A percentile compares a stretch with the other conserved stretches of the same genome.
These are phyloP conservation scores for Psylliodes chrysocephalus DNA, from an alignment of 2,888 invertebrate genomes.

Conservation along the genomic window DNA sequence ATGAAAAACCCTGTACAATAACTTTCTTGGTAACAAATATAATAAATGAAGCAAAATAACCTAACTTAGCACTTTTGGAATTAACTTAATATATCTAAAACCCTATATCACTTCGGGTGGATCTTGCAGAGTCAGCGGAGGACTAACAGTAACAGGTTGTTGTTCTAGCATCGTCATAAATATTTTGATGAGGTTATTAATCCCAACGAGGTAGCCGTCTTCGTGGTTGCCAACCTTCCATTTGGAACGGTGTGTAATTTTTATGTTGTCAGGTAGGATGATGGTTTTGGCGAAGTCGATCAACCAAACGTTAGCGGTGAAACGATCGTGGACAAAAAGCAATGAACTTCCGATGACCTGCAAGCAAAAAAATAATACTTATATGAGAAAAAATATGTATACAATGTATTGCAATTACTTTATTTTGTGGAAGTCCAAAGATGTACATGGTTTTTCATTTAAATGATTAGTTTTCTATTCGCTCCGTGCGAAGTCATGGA, in stretches of 20 bases:
- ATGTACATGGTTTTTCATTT: no score
- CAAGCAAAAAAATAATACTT: constrained; percentile 44
- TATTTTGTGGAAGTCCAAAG: no score
- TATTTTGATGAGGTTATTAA: constrained; percentile 89
- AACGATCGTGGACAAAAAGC: constrained; percentile 92
- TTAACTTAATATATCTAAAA: no score
- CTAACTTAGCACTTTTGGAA: no score
- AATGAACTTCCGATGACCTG: constrained; percentile 93
- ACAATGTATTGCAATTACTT: no score
- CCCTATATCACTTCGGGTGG: constrained; percentile 50
- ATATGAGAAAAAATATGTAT: no score
- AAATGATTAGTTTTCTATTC: no score
- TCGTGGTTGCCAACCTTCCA: constrained; percentile 98
- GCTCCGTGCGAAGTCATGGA: no score
- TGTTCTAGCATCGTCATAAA: constrained; percentile 73
- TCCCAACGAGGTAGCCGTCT: constrained; percentile 93
- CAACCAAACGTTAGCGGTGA: constrained; percentile 92
- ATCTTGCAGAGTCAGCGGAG: constrained; percentile 57
- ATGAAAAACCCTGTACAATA: no score
- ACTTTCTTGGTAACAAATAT: no score
- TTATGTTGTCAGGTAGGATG: constrained; percentile 77
- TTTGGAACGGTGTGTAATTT: constrained; percentile 81
- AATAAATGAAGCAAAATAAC: no score
- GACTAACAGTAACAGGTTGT: constrained; percentile 59
- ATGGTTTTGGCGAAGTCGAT: constrained; percentile 98